Base-by-base conservation (phyloP, 1,140 invertebrate species). In the Aphelinus atriplicis region DNA sequence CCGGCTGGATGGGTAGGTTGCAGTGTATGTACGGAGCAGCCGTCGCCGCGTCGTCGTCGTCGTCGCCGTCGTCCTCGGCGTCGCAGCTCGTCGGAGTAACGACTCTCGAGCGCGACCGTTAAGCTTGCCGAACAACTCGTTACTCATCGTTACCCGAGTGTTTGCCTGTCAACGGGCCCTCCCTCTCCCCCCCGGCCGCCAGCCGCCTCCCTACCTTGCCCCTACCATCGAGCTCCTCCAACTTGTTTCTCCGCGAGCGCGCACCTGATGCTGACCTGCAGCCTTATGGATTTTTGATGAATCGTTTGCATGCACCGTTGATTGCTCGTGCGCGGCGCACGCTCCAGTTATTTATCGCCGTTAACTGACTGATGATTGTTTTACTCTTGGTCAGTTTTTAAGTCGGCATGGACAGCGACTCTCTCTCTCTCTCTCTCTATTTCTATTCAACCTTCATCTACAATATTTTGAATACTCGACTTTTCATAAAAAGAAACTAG, bases 61-160 rank as follows among this genome's bases (percentile, higher is more conserved):
- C 26, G 26, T 26, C 26, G n/a, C n/a, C n/a, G 26, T 26, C 26
- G 26, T 26, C 26, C 26, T 63, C 61, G 64, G 55, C 48, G 51
- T 26, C 57, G 6, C 48, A n/a, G 10, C 66, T 42, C 7, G 57
- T 26, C 55, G 65, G 64, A 55, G 48, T 43, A 71, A 70, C 73
- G 57, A 26, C 48, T 73, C 53, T 64, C 53, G 50, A 55, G 4
- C n/a, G 43, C 26, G 26, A 45, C 50, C 51, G 1, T 10, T 63
- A 63, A 62, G 60, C 42, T 69, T 75, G 69, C 47, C 60, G 26
- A 60, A 71, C 58, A 55, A 71, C 69, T 71, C 69, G 42, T 71
- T 71, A 63, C 48, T 75, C 66, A 75, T 75, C 66, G 65, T 56
- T 69, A 68, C 64, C 66, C 26, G 50, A 64, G 61, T 57, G 50